Evolutionary conservation across 1,140 invertebrate species (phyloP), one percentile per base, ranked within the genome.

Genomic region (Lasaia peninsularis): DNA sequence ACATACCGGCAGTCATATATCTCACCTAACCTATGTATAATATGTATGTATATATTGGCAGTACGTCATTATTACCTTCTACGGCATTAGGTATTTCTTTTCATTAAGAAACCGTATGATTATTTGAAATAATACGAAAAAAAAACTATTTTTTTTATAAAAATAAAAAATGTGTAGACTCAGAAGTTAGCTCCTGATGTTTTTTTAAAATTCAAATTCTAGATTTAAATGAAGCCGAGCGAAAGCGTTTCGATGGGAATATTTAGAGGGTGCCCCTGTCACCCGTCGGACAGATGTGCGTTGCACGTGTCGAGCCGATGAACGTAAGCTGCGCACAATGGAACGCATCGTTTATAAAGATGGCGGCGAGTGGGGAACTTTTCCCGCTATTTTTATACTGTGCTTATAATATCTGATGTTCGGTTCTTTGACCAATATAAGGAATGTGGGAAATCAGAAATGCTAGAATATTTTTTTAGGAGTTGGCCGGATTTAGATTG

Each of bases 271-370:
- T 83, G 80, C 71, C 49, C 34, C 63, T 67, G 76, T 74, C 75
- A 71, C 70, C 71, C 74, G 80, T 56, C 49, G 71, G 80, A 80
- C 84, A 87, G 84, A 87, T 87, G 84, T 83, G 84, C 77, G 68
- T 54, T 72, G 80, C 81, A 85, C 84, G 80, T 85, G 80, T 75
- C 81, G 63, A 32, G 32, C 61, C 35, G 56, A 40, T 68, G 69
- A 62, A 52, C 70, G 75, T 64, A 61, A 66, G 67, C 69, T 67
- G 73, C 76, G 73, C 68, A 85, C 77, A 87, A 85, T 80, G 72
- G 76, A 78, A 77, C 80, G 75, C 71, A 74, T 66, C 69, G 64
- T 56, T 56, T 62, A 75, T 58, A 69, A 83, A 82, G 56, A 80
- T 78, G 80, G 75, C 80, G 67, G 62, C 65, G 59, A 63, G 32